Evolutionary conservation across 2,888 invertebrate genomes (phyloP).

Genomic region (Lymantria monacha): DNA sequence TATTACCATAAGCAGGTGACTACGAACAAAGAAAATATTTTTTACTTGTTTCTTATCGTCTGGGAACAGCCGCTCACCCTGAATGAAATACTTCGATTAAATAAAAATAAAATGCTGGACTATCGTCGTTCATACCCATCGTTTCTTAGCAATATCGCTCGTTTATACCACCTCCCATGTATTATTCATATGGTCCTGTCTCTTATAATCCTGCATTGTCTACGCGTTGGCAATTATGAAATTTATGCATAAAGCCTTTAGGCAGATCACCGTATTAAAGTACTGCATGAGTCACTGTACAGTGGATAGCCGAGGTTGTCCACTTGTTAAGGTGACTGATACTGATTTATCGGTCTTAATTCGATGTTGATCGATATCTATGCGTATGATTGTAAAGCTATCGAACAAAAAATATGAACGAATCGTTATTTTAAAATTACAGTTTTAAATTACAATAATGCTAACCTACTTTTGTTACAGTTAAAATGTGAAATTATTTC

Average conservation of each 20-base stretch:
- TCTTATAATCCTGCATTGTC: slow-evolving; percentile 75
- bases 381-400: slow-evolving; percentile 40
- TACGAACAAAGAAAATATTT: slow-evolving; percentile 37
- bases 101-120: slow-evolving; percentile 56
- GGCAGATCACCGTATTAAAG: slow-evolving; percentile 64
- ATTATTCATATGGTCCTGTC: slow-evolving; percentile 69
- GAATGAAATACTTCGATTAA: slow-evolving; percentile 55
- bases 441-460: too few species aligned
- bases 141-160: slow-evolving; percentile 51
- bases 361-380: slow-evolving; percentile 71
- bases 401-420: slow-evolving; percentile 23
- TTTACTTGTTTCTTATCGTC: slow-evolving; percentile 40
- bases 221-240: slow-evolving; percentile 74
- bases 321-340: slow-evolving; percentile 65
- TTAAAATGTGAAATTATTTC: too few species aligned
- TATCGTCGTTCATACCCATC: slow-evolving; percentile 47
- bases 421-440: too few species aligned
- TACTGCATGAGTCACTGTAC: slow-evolving; percentile 58
- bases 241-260: slow-evolving; percentile 74
- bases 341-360: slow-evolving; percentile 71
- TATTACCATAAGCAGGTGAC: slow-evolving; percentile 39
- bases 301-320: slow-evolving; percentile 63
- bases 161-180: slow-evolving; percentile 50
- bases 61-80: slow-evolving; percentile 50
- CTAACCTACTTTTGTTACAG: too few species aligned